phyloP scores from a whole-genome alignment of 2,888 invertebrate species.

The Plagiodera versicolora region DNA sequence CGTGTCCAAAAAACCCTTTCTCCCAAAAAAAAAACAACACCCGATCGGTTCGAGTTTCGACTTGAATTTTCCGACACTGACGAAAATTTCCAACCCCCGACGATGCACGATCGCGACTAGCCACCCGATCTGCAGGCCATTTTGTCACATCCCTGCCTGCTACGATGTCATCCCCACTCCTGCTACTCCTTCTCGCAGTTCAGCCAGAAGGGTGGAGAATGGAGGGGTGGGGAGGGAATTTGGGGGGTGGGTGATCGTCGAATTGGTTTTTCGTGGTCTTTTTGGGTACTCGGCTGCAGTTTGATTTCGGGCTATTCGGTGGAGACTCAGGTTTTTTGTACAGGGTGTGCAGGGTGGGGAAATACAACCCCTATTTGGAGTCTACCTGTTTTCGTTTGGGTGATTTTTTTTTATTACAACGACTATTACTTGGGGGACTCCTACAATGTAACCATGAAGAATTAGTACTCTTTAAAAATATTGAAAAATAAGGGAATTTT shows the following conservation, averaged over 20 bases:
- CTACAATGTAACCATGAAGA: too few relatives aligned
- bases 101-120: conserved; percentile 46
- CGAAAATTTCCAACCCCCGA: conserved; percentile 17
- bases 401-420: too few relatives aligned
- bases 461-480: too few relatives aligned
- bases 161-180: conserved; percentile 51
- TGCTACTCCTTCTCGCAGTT: conserved; percentile 39
- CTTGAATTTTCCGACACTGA: not conserved
- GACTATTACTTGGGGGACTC: too few relatives aligned
- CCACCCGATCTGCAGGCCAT: conserved; percentile 60
- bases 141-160: conserved; percentile 60
- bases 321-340: too few relatives aligned
- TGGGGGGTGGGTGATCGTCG: conserved; percentile 15
- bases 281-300: too few relatives aligned
- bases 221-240: conserved; percentile 24
- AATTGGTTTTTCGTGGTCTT: too few relatives aligned
- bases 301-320: too few relatives aligned
- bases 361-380: too few relatives aligned
- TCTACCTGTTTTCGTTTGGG: too few relatives aligned
- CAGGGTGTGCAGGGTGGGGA: too few relatives aligned
- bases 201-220: not conserved
- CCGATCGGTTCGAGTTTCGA: conserved; percentile 4
- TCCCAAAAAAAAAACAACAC: conserved; percentile 5
- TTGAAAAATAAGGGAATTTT: too few relatives aligned
- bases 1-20: conserved; percentile 22